Conservation (phyloP, 2,888 invertebrate genomes). For the Rhingia campestris region DNA sequence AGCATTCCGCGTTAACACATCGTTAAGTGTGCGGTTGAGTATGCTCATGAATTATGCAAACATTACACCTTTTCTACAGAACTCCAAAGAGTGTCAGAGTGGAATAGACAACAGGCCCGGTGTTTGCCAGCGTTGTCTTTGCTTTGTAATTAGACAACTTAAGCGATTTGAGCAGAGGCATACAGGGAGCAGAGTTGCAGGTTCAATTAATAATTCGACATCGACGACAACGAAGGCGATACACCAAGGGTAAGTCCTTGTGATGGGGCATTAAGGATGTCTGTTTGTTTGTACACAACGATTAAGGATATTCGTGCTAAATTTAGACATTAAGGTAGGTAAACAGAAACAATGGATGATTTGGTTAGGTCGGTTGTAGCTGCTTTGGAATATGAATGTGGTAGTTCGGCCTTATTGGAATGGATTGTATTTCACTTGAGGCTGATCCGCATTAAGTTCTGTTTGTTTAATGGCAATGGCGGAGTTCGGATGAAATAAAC, state of each 20-base stretch:
- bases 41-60: slow-evolving; percentile 51
- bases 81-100: background rate
- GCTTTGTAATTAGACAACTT: slow-evolving; percentile 41
- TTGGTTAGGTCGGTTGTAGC: too few species aligned
- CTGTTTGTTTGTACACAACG: background rate
- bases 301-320: slow-evolving; percentile 6
- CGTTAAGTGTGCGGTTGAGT: slow-evolving; percentile 33
- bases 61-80: slow-evolving; percentile 1
- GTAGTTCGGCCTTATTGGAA: too few species aligned
- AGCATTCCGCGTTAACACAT: slow-evolving; percentile 39
- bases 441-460: too few species aligned
- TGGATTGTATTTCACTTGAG: too few species aligned
- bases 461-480: too few species aligned
- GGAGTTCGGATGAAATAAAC: too few species aligned
- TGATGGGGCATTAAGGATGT: background rate
- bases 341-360: background rate
- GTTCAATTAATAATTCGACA: slow-evolving; percentile 19
- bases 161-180: background rate
- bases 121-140: slow-evolving; percentile 18
- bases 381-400: too few species aligned
- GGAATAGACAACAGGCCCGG: background rate
- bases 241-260: slow-evolving; percentile 2
- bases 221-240: background rate
- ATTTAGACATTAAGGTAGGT: background rate
- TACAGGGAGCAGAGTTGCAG: background rate